These are phyloP conservation scores for Cichlasoma orientale DNA, from an alignment of 2,797 vertebrate species.

Conservation along the genomic window DNA sequence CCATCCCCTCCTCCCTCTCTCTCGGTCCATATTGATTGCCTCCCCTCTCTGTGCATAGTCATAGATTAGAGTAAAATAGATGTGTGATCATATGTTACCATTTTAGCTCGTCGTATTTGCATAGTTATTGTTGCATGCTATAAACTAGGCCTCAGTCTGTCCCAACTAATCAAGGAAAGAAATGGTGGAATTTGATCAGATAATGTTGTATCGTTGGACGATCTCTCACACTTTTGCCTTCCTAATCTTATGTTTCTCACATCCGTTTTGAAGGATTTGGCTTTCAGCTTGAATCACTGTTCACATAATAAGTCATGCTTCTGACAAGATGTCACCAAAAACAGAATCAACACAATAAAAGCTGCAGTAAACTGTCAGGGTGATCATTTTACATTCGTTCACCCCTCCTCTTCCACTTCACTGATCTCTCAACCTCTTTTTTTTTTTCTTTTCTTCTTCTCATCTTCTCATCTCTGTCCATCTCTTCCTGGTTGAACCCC, in stretches of 20 bases:
- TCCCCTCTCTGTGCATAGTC: neutral
- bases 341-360: neutral
- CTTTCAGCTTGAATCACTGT: neutral
- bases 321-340: neutral
- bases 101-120: neutral
- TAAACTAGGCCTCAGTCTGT: neutral
- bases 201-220: neutral
- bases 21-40: neutral
- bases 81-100: neutral
- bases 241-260: neutral
- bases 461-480: neutral
- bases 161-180: neutral
- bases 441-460: neutral
- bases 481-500: conserved; percentile 49
- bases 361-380: neutral
- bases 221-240: neutral
- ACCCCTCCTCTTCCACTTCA: neutral
- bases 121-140: neutral
- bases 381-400: neutral
- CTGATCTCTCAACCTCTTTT: neutral
- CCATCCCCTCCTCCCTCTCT: neutral
- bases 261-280: neutral
- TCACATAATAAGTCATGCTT: neutral
- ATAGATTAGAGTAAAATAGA: neutral
- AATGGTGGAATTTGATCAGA: neutral